Base-by-base conservation (phyloP, 2,113 vertebrate species). In the Ancistrus triradiatus region DNA sequence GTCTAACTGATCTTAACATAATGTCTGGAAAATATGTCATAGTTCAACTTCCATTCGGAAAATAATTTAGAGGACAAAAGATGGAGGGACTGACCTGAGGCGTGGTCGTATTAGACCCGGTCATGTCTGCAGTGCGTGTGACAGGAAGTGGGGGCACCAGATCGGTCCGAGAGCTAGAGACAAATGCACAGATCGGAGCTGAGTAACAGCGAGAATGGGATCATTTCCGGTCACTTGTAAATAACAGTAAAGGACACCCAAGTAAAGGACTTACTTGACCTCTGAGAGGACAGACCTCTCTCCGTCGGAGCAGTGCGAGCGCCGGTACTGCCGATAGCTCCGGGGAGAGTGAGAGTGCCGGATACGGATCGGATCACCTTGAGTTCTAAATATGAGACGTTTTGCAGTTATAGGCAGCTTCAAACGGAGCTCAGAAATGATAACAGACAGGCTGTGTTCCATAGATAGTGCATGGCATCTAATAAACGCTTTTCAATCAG, bases 241-340 rank as follows among this genome's bases (percentile, higher is more conserved):
- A n/a, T n/a, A n/a, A n/a, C n/a, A n/a, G n/a, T 31, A 31, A 3
- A 31, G 27, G 3, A 4, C 27, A 3, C 3, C 27, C 7, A 31
- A 56, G 46, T 59, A 8, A 40, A 9, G 18, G 37, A 77, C 91
- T 6, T 86, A 92, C 92, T 93, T 94, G 74, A 93, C 84, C 84
- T 94, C 92, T 2, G 92, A 93, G 24, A 93, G 86, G 44, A 93
- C 88, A 0, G 92, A 94, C 48, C 92, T 85, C 78, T 93, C 92
- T 13, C 92, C 92, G 2, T 94, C 92, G 0, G 92, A 94, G 38
- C 91, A 92, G 78, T 92, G 90, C 0, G 92, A 94, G 11, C 90
- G 77, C 1, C 92, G 86, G 56, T 90, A 89, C 70, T 93, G 92
- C 21, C 90, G 89, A 82, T 90, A 88, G 63, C 90, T 93, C 58